phyloP scores from a whole-genome alignment of 2,113 vertebrate species.

The Erythrocercus mccallii region DNA sequence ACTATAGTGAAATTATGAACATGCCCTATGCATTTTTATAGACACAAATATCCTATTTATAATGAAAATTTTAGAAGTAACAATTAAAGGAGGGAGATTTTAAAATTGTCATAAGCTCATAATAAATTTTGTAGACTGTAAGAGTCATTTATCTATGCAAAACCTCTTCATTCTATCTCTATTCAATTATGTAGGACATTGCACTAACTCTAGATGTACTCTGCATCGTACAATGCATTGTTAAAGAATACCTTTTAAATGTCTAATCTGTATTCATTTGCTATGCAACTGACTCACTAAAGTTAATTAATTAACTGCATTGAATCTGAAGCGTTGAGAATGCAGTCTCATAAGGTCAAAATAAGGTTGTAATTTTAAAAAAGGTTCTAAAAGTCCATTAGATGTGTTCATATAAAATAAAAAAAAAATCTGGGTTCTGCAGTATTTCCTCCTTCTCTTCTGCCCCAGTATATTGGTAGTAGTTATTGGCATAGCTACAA shows the following conservation, averaged over 20 bases:
- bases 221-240: background rate
- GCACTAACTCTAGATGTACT: background rate
- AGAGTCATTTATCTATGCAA: background rate
- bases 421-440: background rate
- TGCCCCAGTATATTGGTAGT: background rate
- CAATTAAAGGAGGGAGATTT: background rate
- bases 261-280: conserved; percentile 19
- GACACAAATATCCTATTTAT: background rate
- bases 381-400: background rate
- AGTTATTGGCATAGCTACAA: background rate
- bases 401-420: background rate
- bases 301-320: conserved; percentile 31
- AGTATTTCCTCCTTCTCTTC: background rate
- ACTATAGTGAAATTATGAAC: background rate
- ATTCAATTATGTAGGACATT: background rate
- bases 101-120: background rate
- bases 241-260: conserved; percentile 5
- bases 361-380: background rate
- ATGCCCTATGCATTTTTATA: background rate
- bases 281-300: background rate
- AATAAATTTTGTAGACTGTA: background rate
- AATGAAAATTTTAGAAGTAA: background rate
- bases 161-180: background rate
- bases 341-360: background rate
- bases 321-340: background rate